phyloP scores from a whole-genome alignment of 2,888 invertebrate species.

The Bedellia somnulentella region DNA sequence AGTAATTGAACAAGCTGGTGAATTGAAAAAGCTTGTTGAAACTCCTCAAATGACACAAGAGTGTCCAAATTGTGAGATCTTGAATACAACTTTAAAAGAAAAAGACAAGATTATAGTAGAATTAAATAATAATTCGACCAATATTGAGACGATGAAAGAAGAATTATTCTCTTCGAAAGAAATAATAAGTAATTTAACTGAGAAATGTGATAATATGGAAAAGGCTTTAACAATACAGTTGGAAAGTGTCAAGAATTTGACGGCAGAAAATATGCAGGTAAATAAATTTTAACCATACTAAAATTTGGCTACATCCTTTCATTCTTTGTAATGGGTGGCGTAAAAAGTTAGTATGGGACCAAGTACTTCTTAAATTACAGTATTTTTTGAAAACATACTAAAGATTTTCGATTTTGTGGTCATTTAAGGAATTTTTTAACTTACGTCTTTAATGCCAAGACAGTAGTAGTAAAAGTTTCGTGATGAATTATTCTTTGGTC shows the following conservation, averaged over 20 bases:
- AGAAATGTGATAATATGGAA: constrained; percentile 70
- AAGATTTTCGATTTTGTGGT: no score
- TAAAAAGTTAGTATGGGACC: no score
- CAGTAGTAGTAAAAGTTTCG: no score
- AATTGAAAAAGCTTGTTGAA: constrained; percentile 29
- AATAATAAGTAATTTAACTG: constrained; percentile 61
- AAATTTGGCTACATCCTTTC: no score
- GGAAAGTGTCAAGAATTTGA: constrained; percentile 62
- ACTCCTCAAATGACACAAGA: constrained; percentile 21
- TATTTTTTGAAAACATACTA: no score
- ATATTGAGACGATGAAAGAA: constrained; percentile 30
- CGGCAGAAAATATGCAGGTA: constrained; percentile 63
- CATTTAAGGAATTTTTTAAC: no score
- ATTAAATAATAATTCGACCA: constrained; percentile 24
- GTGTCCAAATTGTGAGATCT: constrained; percentile 30
- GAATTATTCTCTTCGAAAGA: constrained; percentile 60
- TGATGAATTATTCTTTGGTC: no score
- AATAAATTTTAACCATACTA: constrained; percentile 6
- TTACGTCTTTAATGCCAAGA: no score
- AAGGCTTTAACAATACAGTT: constrained; percentile 70
- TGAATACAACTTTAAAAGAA: constrained; percentile 27
- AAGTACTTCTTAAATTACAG: no score
- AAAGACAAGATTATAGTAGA: constrained; percentile 35
- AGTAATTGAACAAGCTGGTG: constrained; percentile 50
- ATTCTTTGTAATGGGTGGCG: no score